Evolutionary conservation across 2,797 vertebrate species (phyloP).

Genomic region (Cossypha caffra): DNA sequence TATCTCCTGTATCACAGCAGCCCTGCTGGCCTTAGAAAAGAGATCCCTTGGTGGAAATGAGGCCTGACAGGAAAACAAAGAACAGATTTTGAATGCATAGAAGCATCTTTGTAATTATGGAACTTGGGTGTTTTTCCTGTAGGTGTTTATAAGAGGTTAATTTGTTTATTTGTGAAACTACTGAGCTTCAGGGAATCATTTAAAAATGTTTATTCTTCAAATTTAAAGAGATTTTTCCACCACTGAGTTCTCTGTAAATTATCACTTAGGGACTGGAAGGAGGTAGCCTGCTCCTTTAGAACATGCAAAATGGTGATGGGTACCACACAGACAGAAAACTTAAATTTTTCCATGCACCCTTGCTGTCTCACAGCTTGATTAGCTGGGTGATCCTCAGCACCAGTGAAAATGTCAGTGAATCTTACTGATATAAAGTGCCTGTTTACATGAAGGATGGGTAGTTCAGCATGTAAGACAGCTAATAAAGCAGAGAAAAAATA

Average conservation of each 20-base stretch:
- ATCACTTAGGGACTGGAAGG: background rate
- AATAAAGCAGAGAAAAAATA: background rate
- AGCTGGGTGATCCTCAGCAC: background rate
- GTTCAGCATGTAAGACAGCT: background rate
- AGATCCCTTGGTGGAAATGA: conserved; percentile 30
- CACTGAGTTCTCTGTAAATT: background rate
- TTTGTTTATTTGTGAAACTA: conserved; percentile 7
- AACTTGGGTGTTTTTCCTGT: background rate
- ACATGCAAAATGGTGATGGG: background rate
- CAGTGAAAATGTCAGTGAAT: background rate
- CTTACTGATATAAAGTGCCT: background rate
- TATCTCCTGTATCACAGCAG: conserved; percentile 44
- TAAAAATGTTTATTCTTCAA: background rate
- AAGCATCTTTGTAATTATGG: conserved; percentile 25
- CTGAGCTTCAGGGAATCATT: conserved; percentile 12
- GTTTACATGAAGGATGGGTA: background rate
- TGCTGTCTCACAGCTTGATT: background rate
- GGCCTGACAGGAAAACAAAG: conserved; percentile 43
- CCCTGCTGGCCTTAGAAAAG: background rate
- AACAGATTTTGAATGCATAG: conserved; percentile 15
- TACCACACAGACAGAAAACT: background rate
- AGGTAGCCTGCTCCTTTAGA: background rate
- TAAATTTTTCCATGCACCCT: background rate
- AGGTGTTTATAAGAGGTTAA: background rate
- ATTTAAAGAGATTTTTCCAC: background rate